Evolutionary conservation across 2,113 vertebrate genomes (phyloP).

Genomic region (Phalacrocorax aristotelis): DNA sequence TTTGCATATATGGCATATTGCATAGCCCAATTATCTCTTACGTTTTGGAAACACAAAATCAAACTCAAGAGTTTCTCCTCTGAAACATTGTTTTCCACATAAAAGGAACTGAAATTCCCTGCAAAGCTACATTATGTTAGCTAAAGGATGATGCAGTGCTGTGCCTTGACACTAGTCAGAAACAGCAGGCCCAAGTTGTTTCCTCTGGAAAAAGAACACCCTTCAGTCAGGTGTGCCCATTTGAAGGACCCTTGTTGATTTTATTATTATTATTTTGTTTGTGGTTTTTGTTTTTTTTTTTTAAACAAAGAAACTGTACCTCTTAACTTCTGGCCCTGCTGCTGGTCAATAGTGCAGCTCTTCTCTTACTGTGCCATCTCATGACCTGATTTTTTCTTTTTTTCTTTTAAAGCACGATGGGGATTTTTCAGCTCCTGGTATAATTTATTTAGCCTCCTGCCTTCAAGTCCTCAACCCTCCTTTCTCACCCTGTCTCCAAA

Average conservation of each 20-base stretch:
- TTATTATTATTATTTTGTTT: background rate
- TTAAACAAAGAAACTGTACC: background rate
- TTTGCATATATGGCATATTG: too few species aligned
- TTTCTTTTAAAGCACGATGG: background rate
- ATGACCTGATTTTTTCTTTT: background rate
- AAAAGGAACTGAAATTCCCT: background rate
- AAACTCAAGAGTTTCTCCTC: background rate
- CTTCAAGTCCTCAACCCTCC: background rate
- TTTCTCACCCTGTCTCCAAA: background rate
- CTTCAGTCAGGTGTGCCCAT: background rate
- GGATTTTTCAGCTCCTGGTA: conserved; percentile 16
- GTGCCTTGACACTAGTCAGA: background rate
- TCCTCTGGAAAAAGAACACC: background rate
- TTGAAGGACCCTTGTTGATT: background rate
- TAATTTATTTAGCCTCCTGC: conserved; percentile 5
- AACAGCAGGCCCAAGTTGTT: background rate
- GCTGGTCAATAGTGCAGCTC: background rate
- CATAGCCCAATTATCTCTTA: too few species aligned
- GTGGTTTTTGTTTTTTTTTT: background rate
- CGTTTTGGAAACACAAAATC: background rate
- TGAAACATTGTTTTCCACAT: background rate
- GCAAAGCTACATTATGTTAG: accelerated
- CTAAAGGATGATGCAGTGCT: background rate
- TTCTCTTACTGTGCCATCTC: background rate
- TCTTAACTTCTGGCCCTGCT: background rate